Percentiles rank a stretch among this genome's conserved stretches.
Conservation (phyloP, 2,888 invertebrate genomes). For the Drosophila histrio region DNA sequence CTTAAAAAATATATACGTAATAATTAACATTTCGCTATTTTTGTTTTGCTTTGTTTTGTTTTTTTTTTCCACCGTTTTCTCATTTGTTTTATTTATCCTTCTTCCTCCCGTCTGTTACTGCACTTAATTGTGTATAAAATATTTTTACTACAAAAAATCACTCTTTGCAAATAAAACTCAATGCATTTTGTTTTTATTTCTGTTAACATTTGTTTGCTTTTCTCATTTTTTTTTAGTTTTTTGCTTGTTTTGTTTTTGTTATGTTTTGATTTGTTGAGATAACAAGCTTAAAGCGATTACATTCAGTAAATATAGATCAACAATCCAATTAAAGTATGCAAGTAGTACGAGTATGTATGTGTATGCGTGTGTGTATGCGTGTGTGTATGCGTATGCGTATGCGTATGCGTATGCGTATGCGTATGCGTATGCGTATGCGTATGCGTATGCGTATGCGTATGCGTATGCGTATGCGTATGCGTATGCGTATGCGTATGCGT, state of each 20-base stretch:
- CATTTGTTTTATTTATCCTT: constrained; percentile 7
- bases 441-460: background rate
- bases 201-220: constrained; percentile 67
- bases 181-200: constrained; percentile 54
- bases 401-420: too few species aligned
- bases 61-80: constrained; percentile 1
- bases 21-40: constrained; percentile 76
- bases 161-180: constrained; percentile 79
- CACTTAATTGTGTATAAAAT: constrained; percentile 73
- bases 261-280: constrained; percentile 41
- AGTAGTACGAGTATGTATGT: background rate
- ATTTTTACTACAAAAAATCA: constrained; percentile 79
- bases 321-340: constrained; percentile 38
- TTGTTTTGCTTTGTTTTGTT: constrained; percentile 23
- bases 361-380: background rate
- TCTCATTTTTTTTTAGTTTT: constrained; percentile 9
- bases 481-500: too few species aligned
- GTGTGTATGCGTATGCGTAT: background rate
- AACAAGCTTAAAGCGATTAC: constrained; percentile 60
- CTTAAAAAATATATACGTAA: constrained; percentile 81
- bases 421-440: too few species aligned
- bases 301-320: constrained; percentile 42
- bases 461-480: too few species aligned
- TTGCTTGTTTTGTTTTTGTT: constrained; percentile 12
- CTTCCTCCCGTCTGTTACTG: constrained; percentile 17